A percentile compares a stretch with the other conserved stretches of the same genome.
Evolutionary conservation across 1,140 invertebrate species (phyloP).

Genomic region (Drosophila obscura): DNA sequence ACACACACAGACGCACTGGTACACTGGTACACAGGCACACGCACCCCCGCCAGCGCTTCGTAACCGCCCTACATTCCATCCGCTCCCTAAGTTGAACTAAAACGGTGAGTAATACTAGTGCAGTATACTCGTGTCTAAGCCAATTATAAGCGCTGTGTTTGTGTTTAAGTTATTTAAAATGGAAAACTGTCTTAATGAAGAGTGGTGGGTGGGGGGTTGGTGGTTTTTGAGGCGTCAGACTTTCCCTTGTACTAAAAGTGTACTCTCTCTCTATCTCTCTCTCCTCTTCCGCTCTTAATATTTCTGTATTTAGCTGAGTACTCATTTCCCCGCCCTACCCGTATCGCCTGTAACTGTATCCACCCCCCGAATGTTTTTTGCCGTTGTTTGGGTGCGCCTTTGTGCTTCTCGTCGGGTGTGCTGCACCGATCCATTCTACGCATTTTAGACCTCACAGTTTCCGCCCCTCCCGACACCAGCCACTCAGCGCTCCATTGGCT

Average conservation of each 20-base stretch:
- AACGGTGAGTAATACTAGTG: conserved; percentile 76
- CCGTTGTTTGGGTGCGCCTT: conserved; percentile 45
- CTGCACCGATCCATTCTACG: conserved; percentile 3
- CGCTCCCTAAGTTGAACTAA: conserved; percentile 48
- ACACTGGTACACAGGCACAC: neutral
- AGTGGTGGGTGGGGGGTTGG: conserved; percentile 8
- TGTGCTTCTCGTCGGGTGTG: conserved; percentile 21
- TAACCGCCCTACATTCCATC: conserved; percentile 59
- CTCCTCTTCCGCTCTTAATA: conserved; percentile 6
- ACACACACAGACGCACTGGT: conserved; percentile 28
- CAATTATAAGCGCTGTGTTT: conserved; percentile 47
- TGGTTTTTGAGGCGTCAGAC: conserved; percentile 10
- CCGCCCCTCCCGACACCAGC: neutral
- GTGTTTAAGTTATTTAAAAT: conserved; percentile 39
- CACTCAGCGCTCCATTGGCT: conserved; percentile 22
- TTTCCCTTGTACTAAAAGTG: conserved; percentile 31
- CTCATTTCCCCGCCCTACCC: too few species aligned
- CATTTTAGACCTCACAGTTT: conserved; percentile 8
- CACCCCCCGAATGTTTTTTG: conserved; percentile 51
- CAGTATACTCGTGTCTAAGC: conserved; percentile 47
- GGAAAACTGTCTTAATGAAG: conserved; percentile 4
- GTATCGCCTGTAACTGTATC: conserved; percentile 36
- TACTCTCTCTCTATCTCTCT: conserved; percentile 21
- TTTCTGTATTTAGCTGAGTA: too few species aligned
- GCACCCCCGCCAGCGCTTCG: conserved; percentile 30